Conservation (phyloP, 2,888 invertebrate genomes). For the Electrophaes corylata region DNA sequence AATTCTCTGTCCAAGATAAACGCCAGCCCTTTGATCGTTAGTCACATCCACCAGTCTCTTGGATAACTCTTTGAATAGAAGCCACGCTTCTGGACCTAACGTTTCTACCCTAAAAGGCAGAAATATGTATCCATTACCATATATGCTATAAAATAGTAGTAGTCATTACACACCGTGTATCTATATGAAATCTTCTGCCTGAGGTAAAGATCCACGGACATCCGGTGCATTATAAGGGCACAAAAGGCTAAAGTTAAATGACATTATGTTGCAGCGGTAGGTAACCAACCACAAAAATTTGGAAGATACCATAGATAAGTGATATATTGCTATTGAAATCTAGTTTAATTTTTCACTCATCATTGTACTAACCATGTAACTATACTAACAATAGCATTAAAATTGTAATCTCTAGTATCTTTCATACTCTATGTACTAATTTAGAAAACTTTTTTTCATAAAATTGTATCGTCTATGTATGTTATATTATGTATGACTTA, state of each 20-base stretch:
- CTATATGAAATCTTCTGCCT: constrained; percentile 29
- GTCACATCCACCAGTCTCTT: too few relatives aligned
- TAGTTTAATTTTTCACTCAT: constrained; percentile 3
- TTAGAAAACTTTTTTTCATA: constrained; percentile 23
- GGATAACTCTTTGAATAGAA: too few relatives aligned
- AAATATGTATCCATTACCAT: too few relatives aligned
- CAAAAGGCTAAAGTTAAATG: constrained; percentile 46
- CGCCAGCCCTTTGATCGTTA: too few relatives aligned
- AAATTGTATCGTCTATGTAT: constrained; percentile 23
- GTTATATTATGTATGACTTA: constrained; percentile 17
- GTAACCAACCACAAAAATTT: constrained; percentile 61
- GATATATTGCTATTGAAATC: constrained; percentile 25
- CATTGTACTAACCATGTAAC: background rate
- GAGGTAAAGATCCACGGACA: constrained; percentile 60
- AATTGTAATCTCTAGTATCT: constrained; percentile 6
- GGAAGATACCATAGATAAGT: constrained; percentile 16
- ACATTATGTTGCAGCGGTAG: constrained; percentile 54
- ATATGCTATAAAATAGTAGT: too few relatives aligned
- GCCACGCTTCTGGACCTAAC: too few relatives aligned
- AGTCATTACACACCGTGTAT: constrained; percentile 18
- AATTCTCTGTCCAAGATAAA: too few relatives aligned
- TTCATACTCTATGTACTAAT: constrained; percentile 25
- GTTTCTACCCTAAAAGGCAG: too few relatives aligned
- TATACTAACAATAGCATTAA: constrained; percentile 5
- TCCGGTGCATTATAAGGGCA: constrained; percentile 65